Base-by-base conservation (phyloP, 2,113 vertebrate species). In the Anolis sagrei region DNA sequence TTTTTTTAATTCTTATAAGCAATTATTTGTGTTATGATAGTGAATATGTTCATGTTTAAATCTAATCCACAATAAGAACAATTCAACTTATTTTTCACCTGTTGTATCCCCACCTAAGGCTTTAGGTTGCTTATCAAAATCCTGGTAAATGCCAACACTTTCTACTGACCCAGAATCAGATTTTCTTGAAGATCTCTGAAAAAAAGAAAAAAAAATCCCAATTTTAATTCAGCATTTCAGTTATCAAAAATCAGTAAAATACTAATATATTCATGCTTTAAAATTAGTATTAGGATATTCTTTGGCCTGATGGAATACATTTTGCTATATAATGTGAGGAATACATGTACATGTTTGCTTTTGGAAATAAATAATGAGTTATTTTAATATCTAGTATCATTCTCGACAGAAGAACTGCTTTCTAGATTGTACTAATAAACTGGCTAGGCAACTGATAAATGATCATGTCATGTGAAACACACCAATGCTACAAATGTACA, bases 131-230 rank as follows among this genome's bases (percentile, higher is more conserved):
- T 97, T 98, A 89, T 96, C 95, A 10, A 98, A 97, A 93, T 97
- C 95, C 92, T 99, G 97, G 90, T 99, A 99, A 95, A 99, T 96
- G 74, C 98, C 98, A 79, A 98, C 90, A 77, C 39, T 90, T 80
- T 98, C 98, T 23, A 96, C 54, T 69, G 97, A 82, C 36, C 96
- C 95, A 1, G 96, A 93, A 78, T 99, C 98, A 0, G 97, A 97
- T 83, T 93, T 98, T 32, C 97, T 97, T 48, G 95, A 90, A 34
- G 98, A 96, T 95, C 96, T 99, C 98, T 99, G 91, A 68, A 87
- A 49, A 74, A 44, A 9, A 18, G 21, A 61, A 32, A 51, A 82
- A 18, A 82, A 11, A 73, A 11, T 85, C 11, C 54, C 62, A 25
- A 85, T 83, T 64, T 87, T 49, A 32, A 34, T 61, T 62, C 83